Evolutionary conservation across 1,140 invertebrate species (phyloP).

Genomic region (Globodera ellingtonae): DNA sequence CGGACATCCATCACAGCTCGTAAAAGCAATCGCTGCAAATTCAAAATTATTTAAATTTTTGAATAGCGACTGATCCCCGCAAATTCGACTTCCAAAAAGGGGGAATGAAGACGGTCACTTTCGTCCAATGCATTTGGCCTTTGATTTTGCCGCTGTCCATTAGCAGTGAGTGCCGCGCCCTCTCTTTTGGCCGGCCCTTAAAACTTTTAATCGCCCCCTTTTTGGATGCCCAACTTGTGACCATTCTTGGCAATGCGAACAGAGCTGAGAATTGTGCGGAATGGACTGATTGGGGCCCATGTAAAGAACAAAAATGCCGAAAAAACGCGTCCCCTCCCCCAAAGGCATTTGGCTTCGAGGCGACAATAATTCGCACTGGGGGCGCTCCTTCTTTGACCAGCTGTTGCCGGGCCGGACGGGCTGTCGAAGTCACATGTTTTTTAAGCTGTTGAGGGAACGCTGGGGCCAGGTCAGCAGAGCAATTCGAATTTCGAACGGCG

Average conservation of each 20-base stretch:
- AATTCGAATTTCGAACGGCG: slow-evolving; percentile 6
- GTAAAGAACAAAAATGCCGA: slow-evolving; percentile 1
- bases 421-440: slow-evolving; percentile 63
- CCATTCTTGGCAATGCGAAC: slow-evolving; percentile 63
- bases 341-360: slow-evolving; percentile 60
- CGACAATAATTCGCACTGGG: slow-evolving; percentile 44
- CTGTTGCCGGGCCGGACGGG: slow-evolving; percentile 58
- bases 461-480: slow-evolving; percentile 56
- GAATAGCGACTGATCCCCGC: too few relatives aligned
- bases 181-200: too few relatives aligned
- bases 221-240: slow-evolving; percentile 50
- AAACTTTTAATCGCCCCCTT: neutral
- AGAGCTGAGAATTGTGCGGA: slow-evolving; percentile 50
- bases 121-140: too few relatives aligned
- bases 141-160: too few relatives aligned
- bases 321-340: neutral
- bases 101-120: too few relatives aligned
- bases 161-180: too few relatives aligned
- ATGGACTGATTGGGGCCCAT: slow-evolving; percentile 64
- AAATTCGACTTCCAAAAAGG: too few relatives aligned
- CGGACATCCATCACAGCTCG: too few relatives aligned
- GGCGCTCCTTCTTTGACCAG: slow-evolving; percentile 62
- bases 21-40: too few relatives aligned
- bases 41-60: too few relatives aligned
- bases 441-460: slow-evolving; percentile 58